Percentiles rank a stretch among this genome's conserved stretches.
These are phyloP conservation scores for Hylaea fasciaria DNA, from an alignment of 2,888 invertebrate species.

Conservation along the genomic window DNA sequence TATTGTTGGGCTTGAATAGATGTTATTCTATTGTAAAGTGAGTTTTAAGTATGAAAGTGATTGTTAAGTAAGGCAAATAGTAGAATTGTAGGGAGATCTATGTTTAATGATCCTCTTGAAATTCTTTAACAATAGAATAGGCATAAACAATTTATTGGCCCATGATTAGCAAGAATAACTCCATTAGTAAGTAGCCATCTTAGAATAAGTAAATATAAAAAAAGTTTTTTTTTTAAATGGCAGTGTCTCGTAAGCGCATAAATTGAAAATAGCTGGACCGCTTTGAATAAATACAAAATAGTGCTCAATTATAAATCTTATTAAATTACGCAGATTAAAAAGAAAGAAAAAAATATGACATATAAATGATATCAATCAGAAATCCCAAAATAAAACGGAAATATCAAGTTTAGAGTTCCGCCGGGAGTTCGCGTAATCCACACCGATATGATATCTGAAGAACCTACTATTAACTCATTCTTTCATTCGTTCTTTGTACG, in stretches of 20 bases:
- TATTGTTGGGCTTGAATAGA: slow-evolving; percentile 42
- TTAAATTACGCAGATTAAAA: no score
- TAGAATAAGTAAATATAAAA: no score
- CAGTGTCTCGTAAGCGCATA: no score
- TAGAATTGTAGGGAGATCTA: not conserved
- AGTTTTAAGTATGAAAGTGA: slow-evolving; percentile 6
- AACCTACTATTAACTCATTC: slow-evolving; percentile 60
- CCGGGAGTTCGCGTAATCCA: slow-evolving; percentile 58
- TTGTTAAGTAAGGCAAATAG: slow-evolving; percentile 1
- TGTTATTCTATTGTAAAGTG: slow-evolving; percentile 11
- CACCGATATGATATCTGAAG: slow-evolving; percentile 70
- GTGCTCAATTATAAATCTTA: no score
- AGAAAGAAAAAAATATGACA: no score
- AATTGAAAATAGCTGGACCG: no score
- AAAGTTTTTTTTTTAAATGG: no score
- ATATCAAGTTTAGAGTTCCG: slow-evolving; percentile 70
- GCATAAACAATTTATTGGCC: no score
- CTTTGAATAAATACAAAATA: no score
- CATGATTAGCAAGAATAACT: no score
- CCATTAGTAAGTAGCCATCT: no score
- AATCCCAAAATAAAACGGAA: slow-evolving; percentile 54
- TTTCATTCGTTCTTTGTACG: slow-evolving; percentile 48
- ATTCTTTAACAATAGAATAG: not conserved
- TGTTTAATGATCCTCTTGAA: not conserved
- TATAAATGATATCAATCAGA: not conserved